Conservation (phyloP, 1,140 invertebrate species). For the Teleogryllus occipitalis region DNA sequence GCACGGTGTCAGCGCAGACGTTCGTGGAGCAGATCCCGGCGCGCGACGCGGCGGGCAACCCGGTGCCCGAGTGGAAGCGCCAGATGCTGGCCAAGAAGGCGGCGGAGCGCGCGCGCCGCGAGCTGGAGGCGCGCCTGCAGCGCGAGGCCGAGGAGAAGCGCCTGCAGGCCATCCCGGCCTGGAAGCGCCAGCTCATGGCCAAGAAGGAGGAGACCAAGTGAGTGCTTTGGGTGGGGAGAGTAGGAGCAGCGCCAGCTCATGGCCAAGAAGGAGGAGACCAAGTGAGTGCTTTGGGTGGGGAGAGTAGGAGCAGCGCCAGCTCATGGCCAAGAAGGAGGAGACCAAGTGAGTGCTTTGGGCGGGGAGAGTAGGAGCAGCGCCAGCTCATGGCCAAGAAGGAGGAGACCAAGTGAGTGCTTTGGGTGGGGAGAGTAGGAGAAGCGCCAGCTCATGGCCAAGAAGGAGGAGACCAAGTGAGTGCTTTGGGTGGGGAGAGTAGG, state of each 20-base stretch:
- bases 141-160: constrained; percentile 77
- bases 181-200: constrained; percentile 82
- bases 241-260: no score
- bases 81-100: constrained; percentile 91
- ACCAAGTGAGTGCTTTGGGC: no score
- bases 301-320: no score
- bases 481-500: constrained; percentile 75
- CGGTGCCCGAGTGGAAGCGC: constrained; percentile 87
- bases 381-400: no score
- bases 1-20: constrained; percentile 68
- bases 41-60: constrained; percentile 75
- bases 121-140: constrained; percentile 74
- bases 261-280: no score
- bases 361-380: no score
- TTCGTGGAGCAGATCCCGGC: constrained; percentile 77
- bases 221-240: no score
- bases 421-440: no score
- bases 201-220: constrained; percentile 56
- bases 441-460: constrained; percentile 86
- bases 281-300: no score
- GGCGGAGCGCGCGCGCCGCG: constrained; percentile 82
- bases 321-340: no score
- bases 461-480: no score
- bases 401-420: no score
- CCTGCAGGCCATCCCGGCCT: constrained; percentile 78